Percentiles rank a stretch among this genome's conserved stretches.
phyloP scores from a whole-genome alignment of 2,113 vertebrate genomes.

The Eira barbara region DNA sequence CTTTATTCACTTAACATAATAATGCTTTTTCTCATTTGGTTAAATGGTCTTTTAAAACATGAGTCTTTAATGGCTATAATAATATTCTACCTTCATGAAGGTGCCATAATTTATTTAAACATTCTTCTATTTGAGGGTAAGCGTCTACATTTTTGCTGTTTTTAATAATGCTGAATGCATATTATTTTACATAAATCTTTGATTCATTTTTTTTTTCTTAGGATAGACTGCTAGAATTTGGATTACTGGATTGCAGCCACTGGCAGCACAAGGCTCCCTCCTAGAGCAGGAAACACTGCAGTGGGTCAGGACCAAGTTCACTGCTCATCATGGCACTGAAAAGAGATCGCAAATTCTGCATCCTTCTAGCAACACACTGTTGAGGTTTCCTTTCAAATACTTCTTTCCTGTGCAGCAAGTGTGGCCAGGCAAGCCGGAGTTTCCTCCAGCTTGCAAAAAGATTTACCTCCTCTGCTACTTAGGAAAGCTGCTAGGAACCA shows the following conservation, averaged over 20 bases:
- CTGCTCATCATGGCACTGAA: neutral
- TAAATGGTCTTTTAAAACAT: constrained; percentile 48
- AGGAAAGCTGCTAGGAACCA: neutral
- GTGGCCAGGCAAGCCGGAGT: neutral
- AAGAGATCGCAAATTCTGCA: neutral
- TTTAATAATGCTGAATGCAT: neutral
- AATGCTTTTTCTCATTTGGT: constrained; percentile 35
- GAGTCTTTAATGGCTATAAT: neutral
- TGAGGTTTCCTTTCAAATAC: neutral
- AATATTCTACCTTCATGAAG: constrained; percentile 34
- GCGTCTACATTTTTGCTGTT: neutral
- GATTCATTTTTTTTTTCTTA: neutral
- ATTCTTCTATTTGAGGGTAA: constrained; percentile 13
- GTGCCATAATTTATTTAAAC: constrained; percentile 32
- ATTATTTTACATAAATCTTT: neutral
- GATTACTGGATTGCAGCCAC: neutral
- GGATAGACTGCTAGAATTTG: neutral
- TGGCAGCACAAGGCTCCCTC: neutral
- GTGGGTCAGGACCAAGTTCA: neutral
- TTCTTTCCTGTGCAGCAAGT: neutral
- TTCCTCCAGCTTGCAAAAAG: neutral
- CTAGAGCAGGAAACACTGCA: neutral
- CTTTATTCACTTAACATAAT: constrained; percentile 29
- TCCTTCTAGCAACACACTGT: neutral
- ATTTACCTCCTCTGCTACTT: neutral